A percentile compares a stretch with the other conserved stretches of the same genome.
Conservation (phyloP, 1,140 invertebrate genomes). For the Sitobion miscanthi region DNA sequence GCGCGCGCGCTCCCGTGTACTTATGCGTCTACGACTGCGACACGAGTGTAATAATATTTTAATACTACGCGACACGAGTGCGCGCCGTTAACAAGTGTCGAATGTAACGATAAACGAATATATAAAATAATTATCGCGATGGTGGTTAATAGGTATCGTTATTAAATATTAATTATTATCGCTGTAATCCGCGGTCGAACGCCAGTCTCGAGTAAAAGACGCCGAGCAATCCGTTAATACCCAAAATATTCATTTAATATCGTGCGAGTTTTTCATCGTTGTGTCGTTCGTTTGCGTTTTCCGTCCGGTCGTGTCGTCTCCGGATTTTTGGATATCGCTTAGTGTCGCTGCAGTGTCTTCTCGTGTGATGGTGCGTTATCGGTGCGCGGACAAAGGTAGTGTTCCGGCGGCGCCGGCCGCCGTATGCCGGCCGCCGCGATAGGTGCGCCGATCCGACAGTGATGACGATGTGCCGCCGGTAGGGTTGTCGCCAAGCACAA, state of each 20-base stretch:
- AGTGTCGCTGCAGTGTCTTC: background rate
- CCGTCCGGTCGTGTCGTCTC: background rate
- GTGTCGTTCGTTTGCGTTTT: background rate
- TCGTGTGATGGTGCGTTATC: conserved; percentile 50
- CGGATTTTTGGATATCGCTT: background rate
- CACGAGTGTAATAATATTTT: background rate
- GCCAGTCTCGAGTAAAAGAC: too few relatives aligned
- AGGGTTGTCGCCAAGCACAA: background rate
- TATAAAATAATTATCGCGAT: background rate
- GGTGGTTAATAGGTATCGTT: background rate
- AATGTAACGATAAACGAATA: background rate
- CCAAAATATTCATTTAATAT: background rate
- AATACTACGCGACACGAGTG: background rate
- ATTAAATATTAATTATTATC: background rate
- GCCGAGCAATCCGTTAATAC: background rate
- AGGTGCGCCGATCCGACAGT: background rate
- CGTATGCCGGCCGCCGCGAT: conserved; percentile 50
- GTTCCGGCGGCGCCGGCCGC: conserved; percentile 52
- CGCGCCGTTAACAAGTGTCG: background rate
- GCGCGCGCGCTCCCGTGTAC: background rate
- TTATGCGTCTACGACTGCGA: too few relatives aligned
- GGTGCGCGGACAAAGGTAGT: conserved; percentile 29
- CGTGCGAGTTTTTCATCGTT: background rate
- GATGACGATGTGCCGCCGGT: background rate
- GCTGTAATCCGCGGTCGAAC: background rate